These are phyloP conservation scores for Labroides dimidiatus DNA, from an alignment of 2,797 vertebrate genomes.

Conservation along the genomic window DNA sequence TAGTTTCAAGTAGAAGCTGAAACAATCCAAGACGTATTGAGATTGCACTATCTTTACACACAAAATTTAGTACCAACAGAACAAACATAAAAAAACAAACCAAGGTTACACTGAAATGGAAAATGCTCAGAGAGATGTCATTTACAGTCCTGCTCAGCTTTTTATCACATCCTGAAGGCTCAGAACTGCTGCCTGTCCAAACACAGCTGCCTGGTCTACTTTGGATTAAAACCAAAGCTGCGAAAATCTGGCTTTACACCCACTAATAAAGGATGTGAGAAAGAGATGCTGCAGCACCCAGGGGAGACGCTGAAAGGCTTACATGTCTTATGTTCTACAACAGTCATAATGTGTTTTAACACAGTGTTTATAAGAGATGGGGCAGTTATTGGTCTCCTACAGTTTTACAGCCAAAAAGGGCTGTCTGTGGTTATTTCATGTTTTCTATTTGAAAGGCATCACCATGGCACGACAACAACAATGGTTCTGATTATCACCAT, in stretches of 20 bases:
- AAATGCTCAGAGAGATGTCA: slow-evolving; percentile 10
- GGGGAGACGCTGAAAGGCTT: neutral
- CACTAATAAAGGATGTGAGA: slow-evolving; percentile 22
- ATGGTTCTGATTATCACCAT: neutral
- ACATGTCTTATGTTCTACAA: neutral
- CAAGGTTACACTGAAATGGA: slow-evolving; percentile 1
- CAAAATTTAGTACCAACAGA: too few relatives aligned
- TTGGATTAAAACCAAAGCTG: slow-evolving; percentile 44
- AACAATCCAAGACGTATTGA: too few relatives aligned
- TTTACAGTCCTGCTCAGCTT: slow-evolving; percentile 8
- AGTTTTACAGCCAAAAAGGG: slow-evolving; percentile 6
- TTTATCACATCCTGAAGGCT: slow-evolving; percentile 25
- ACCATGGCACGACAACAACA: neutral
- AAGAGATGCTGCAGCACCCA: slow-evolving; percentile 14
- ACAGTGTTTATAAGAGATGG: neutral
- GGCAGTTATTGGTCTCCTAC: slow-evolving; percentile 1
- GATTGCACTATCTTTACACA: too few relatives aligned
- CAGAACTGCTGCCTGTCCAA: slow-evolving; percentile 55
- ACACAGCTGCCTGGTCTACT: slow-evolving; percentile 52
- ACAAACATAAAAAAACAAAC: neutral
- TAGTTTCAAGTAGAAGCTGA: too few relatives aligned
- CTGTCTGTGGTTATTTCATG: slow-evolving; percentile 7
- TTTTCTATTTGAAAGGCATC: slow-evolving; percentile 21
- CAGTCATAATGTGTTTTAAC: slow-evolving; percentile 1
- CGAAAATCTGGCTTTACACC: slow-evolving; percentile 34